Percentiles rank a stretch among this genome's conserved stretches.
phyloP scores from a whole-genome alignment of 2,113 vertebrate genomes.

The Cyanoramphus novaezelandiae region DNA sequence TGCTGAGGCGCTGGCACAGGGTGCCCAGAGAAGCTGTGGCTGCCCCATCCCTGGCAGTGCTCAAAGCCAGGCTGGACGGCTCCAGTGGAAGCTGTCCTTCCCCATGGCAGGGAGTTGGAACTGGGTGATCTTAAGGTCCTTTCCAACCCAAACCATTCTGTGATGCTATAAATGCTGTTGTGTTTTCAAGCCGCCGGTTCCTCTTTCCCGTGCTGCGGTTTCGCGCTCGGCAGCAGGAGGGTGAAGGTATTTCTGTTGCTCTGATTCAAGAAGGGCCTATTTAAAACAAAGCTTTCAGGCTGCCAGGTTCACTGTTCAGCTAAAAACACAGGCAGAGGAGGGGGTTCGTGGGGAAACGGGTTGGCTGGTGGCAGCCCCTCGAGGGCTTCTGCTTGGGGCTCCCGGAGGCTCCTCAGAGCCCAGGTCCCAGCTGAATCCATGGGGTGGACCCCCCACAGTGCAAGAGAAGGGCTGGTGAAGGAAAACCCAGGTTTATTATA shows the following conservation, averaged over 20 bases:
- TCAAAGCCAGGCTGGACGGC: neutral
- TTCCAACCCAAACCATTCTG: neutral
- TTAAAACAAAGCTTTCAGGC: neutral
- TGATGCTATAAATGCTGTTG: neutral
- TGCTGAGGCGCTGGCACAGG: neutral
- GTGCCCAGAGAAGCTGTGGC: no score
- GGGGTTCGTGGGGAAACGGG: accelerated
- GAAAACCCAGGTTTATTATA: neutral
- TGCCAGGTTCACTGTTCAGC: neutral
- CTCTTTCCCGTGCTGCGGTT: constrained; percentile 25
- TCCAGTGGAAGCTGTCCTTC: neutral
- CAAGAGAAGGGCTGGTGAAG: neutral
- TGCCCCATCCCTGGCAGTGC: neutral
- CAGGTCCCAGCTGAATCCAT: accelerated
- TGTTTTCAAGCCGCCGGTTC: neutral
- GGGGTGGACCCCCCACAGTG: accelerated
- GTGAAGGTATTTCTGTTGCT: neutral
- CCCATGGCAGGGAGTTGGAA: neutral
- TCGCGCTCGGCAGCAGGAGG: neutral
- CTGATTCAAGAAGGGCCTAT: constrained; percentile 11
- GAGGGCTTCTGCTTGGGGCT: neutral
- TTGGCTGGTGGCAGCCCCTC: accelerated
- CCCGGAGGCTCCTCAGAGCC: neutral
- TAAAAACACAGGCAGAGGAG: neutral
- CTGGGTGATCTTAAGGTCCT: neutral